phyloP scores from a whole-genome alignment of 2,888 invertebrate species.

The Volucella inanis region DNA sequence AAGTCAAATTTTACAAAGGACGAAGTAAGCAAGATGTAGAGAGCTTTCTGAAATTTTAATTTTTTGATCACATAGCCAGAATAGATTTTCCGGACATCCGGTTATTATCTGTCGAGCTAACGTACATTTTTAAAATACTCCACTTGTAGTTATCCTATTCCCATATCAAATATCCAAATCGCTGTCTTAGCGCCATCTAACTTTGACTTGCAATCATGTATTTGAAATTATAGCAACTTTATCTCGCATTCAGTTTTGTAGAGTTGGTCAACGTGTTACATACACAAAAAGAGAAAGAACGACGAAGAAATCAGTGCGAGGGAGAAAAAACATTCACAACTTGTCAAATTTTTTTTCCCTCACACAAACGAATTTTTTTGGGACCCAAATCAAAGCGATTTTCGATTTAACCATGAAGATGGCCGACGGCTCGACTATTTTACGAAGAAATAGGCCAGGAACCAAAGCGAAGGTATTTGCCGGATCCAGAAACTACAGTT shows the following conservation, averaged over 20 bases:
- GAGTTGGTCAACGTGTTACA: slow-evolving; percentile 64
- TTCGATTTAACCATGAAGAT: slow-evolving; percentile 87
- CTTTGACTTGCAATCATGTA: background rate
- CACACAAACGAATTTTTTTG: slow-evolving; percentile 65
- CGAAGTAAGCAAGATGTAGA: no score
- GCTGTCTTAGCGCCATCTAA: slow-evolving; percentile 18
- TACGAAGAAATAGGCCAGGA: slow-evolving; percentile 95
- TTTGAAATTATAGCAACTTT: slow-evolving; percentile 44
- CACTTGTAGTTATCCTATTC: no score
- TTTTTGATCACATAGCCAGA: no score
- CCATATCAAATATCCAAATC: no score
- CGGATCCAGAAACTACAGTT: slow-evolving; percentile 30
- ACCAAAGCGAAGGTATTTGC: slow-evolving; percentile 91
- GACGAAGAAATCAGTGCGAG: slow-evolving; percentile 63
- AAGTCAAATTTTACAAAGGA: no score
- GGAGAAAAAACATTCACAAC: slow-evolving; percentile 65
- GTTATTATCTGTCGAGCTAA: no score
- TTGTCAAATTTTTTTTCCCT: slow-evolving; percentile 67
- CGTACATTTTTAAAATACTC: no score
- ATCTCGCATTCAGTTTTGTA: slow-evolving; percentile 28
- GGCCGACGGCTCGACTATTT: slow-evolving; percentile 92
- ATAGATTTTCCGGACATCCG: no score
- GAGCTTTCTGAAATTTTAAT: no score
- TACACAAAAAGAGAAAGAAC: slow-evolving; percentile 63
- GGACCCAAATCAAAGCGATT: slow-evolving; percentile 70